Evolutionary conservation across 2,113 vertebrate species (phyloP).

Genomic region (Pyrgilauda ruficollis): DNA sequence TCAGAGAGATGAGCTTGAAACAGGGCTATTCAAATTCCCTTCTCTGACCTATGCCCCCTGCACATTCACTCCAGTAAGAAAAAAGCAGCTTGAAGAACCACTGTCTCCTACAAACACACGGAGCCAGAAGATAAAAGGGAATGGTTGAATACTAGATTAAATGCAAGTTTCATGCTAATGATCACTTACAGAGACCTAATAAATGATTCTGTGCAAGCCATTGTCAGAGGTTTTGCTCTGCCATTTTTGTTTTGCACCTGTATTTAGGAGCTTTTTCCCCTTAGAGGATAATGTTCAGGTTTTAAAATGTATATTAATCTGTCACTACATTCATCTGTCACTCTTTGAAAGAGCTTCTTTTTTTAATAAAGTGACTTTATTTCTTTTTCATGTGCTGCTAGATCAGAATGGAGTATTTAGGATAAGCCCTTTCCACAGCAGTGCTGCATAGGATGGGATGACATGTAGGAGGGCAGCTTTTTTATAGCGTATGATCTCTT

Average conservation of each 20-base stretch:
- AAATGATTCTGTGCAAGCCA: constrained; percentile 23
- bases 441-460: neutral
- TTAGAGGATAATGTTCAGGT: neutral
- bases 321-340: constrained; percentile 27
- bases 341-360: neutral
- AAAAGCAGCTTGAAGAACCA: neutral
- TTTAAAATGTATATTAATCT: constrained; percentile 36
- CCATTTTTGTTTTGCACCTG: constrained; percentile 34
- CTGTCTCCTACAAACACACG: neutral
- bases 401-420: constrained; percentile 21
- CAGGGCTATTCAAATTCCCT: neutral
- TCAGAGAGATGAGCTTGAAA: neutral
- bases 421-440: neutral
- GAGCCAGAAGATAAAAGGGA: constrained; percentile 12
- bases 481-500: neutral
- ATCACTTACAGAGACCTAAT: constrained; percentile 40
- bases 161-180: constrained; percentile 47
- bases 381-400: neutral
- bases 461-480: neutral
- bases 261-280: neutral
- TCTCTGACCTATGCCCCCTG: neutral
- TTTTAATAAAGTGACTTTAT: neutral
- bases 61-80: neutral
- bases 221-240: neutral
- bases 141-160: constrained; percentile 20